These are phyloP conservation scores for Deilephila porcellus DNA, from an alignment of 2,888 invertebrate species.

Conservation along the genomic window DNA sequence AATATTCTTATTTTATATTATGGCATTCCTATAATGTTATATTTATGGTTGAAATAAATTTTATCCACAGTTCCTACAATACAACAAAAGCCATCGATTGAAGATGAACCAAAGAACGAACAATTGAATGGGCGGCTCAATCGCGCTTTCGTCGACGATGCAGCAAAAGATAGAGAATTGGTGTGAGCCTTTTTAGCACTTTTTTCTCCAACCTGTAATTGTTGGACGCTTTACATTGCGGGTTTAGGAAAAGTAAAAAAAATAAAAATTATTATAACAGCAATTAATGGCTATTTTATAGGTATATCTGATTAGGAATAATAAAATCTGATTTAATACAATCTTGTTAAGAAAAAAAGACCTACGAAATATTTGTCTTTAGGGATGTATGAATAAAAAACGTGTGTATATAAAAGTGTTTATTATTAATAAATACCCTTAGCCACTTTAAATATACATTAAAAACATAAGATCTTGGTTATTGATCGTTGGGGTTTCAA, in stretches of 20 bases:
- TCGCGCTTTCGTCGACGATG: conserved; percentile 34
- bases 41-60: neutral
- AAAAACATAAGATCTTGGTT: neutral
- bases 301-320: too few species aligned
- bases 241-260: too few species aligned
- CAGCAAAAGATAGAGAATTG: conserved; percentile 12
- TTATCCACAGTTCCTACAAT: conserved; percentile 38
- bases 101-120: neutral
- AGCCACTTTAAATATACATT: neutral
- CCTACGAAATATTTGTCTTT: too few species aligned
- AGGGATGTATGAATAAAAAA: neutral
- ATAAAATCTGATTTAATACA: too few species aligned
- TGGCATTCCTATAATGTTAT: neutral
- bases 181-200: neutral
- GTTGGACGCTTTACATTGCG: too few species aligned
- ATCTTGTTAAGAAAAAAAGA: too few species aligned
- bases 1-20: neutral
- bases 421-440: conserved; percentile 10
- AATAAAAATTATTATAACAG: too few species aligned
- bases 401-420: neutral
- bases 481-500: neutral
- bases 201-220: too few species aligned
- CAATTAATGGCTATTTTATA: too few species aligned
- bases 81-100: conserved; percentile 31
- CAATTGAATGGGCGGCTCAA: conserved; percentile 31